Base-by-base conservation (phyloP, 2,888 invertebrate genomes). In the Eupithecia abbreviata region DNA sequence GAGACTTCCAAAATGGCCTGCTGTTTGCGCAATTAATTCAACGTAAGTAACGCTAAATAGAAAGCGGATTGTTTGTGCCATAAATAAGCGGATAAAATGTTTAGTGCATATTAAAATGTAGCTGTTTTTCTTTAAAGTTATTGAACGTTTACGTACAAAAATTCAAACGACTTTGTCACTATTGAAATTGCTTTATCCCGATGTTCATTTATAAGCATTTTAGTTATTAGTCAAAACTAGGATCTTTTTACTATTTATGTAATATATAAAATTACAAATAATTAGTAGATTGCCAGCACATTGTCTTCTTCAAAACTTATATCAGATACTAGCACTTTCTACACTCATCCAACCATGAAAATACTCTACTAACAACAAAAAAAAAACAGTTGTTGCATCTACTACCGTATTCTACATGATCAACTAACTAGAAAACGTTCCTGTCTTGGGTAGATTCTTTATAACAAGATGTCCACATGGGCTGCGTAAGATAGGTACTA, bases 1-100 rank as follows among this genome's bases (percentile, higher is more conserved):
- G 80, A 76, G 74, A 79, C 78, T 77, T 77, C 72, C 78, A 71
- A 73, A 55, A 80, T 75, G 76, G 45, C 79, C 71, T 49, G 73
- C 75, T 82, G 82, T 82, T 81, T 77, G 80, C 67, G 51, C 80
- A 81, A 82, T 82, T 81, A 82, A 82, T 80, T 80, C 12, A 81
- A 80, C 77, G 79, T 80, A 81, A 82, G 78, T 80, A 80, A 78
- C 74, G 74, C 74, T 77, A 77, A 78, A 79, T 80, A 81, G 79
- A 79, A 80, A 76, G 75, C 76, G 71, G 74, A 79, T 68, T 79
- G 80, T 80, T 80, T 76, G 76, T 55, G 74, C 77, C 66, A 78
- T 82, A 82, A 80, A 82, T 81, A 79, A 77, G 71, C 71, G 77
- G 81, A 77, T 82, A 77, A 73, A 69, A 69, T 18, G n/a, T 47